Evolutionary conservation across 2,797 vertebrate genomes (phyloP).

Genomic region (Enteromius unitaeniatus): DNA sequence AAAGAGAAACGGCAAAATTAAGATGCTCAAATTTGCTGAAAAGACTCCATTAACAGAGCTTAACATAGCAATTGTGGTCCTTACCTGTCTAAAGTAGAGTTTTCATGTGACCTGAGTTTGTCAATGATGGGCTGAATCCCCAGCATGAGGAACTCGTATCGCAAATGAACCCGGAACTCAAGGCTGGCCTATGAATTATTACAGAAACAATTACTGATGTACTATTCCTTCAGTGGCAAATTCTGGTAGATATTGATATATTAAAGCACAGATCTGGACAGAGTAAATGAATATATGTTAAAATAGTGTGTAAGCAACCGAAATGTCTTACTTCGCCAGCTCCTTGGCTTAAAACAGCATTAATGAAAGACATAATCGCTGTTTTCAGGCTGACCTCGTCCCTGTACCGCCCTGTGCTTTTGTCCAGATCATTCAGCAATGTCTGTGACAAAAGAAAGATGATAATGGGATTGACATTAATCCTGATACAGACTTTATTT

Average conservation of each 20-base stretch:
- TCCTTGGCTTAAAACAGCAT: slow-evolving; percentile 96
- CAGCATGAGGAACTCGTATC: slow-evolving; percentile 98
- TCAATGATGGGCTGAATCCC: slow-evolving; percentile 98
- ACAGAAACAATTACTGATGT: not conserved
- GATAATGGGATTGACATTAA: not conserved
- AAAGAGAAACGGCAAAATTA: not conserved
- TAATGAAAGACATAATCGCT: slow-evolving; percentile 99
- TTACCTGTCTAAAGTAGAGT: slow-evolving; percentile 95
- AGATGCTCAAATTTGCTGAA: not conserved
- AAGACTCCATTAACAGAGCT: not conserved
- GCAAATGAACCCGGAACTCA: slow-evolving; percentile 96
- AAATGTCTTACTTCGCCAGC: slow-evolving; percentile 89
- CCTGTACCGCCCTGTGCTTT: slow-evolving; percentile 93
- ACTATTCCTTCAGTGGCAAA: not conserved
- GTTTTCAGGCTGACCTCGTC: slow-evolving; percentile 99
- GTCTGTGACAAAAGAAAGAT: slow-evolving; percentile 77
- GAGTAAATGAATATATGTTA: not conserved
- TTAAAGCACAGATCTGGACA: not conserved
- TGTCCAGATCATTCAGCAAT: slow-evolving; percentile 95
- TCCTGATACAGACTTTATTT: too few species aligned
- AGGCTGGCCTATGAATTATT: slow-evolving; percentile 85
- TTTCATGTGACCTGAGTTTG: slow-evolving; percentile 95
- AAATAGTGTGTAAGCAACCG: not conserved
- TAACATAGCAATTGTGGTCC: slow-evolving; percentile 38
- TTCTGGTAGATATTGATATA: not conserved